These are phyloP conservation scores for Acleris holmiana DNA, from an alignment of 2,888 invertebrate genomes.

Conservation along the genomic window DNA sequence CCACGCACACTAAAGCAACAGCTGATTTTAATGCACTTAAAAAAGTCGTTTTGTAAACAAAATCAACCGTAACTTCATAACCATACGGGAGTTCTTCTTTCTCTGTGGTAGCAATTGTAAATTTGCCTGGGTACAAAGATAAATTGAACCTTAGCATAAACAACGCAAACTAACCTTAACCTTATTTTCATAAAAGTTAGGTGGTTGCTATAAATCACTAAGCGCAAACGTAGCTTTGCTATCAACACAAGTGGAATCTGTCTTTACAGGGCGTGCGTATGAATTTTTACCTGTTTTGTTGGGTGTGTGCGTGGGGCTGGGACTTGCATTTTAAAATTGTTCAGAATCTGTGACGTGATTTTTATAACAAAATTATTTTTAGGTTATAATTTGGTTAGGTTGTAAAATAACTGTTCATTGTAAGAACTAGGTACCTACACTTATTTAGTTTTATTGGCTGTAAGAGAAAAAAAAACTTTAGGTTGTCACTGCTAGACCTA, in stretches of 20 bases:
- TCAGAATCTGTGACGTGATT: constrained; percentile 31
- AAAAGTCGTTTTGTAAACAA: neutral
- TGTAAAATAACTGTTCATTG: no score
- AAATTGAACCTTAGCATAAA: neutral
- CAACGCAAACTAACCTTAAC: constrained; percentile 1
- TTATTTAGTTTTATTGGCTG: no score
- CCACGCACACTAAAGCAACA: constrained; percentile 51
- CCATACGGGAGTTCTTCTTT: neutral
- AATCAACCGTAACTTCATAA: neutral
- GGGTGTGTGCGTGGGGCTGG: constrained; percentile 29
- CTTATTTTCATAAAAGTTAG: neutral
- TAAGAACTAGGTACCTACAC: neutral
- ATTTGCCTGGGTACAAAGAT: neutral
- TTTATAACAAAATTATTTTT: constrained; percentile 10
- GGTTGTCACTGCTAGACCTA: no score
- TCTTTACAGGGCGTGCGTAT: constrained; percentile 25
- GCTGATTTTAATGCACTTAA: constrained; percentile 37
- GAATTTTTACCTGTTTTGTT: constrained; percentile 37
- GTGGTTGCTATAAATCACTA: neutral
- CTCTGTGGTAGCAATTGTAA: constrained; percentile 7
- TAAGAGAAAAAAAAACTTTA: no score
- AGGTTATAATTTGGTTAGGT: neutral
- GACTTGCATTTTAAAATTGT: constrained; percentile 36
- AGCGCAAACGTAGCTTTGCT: constrained; percentile 16
- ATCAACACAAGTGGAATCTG: constrained; percentile 19